Evolutionary conservation across 2,113 vertebrate species (phyloP).

Genomic region (Prietella phreatophila): DNA sequence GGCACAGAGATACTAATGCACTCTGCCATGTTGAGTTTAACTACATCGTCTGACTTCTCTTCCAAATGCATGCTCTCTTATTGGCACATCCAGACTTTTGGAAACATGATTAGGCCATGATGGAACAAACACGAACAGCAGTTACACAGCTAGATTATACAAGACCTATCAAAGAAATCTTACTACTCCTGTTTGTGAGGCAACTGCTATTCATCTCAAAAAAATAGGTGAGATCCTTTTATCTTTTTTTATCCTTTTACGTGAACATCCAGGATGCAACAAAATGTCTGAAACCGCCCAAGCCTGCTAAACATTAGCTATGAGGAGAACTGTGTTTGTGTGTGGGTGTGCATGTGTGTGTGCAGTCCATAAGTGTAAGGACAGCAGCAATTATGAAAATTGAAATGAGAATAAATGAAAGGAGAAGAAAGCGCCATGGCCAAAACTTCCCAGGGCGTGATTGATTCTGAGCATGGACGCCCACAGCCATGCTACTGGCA

Average conservation of each 20-base stretch:
- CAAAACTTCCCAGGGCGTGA: conserved; percentile 62
- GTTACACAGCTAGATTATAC: conserved; percentile 22
- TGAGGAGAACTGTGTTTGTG: not conserved
- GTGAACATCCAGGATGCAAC: not conserved
- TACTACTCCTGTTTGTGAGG: conserved; percentile 23
- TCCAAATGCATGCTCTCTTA: conserved; percentile 28
- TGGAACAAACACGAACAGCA: conserved; percentile 32
- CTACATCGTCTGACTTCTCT: conserved; percentile 39
- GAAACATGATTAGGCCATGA: conserved; percentile 19
- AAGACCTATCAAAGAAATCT: conserved; percentile 18
- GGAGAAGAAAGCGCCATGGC: conserved; percentile 31
- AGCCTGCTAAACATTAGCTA: not conserved
- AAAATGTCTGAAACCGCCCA: conserved; percentile 26
- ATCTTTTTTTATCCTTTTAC: conserved; percentile 5
- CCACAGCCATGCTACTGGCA: conserved; percentile 71
- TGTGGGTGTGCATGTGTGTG: not conserved
- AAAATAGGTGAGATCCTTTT: conserved; percentile 30
- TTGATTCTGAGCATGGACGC: conserved; percentile 73
- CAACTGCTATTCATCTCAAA: not conserved
- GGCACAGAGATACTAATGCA: conserved; percentile 36
- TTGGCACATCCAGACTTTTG: conserved; percentile 31
- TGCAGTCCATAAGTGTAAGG: conserved; percentile 40
- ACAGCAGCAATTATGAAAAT: conserved; percentile 50
- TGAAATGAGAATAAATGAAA: conserved; percentile 51
- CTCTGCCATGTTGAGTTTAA: conserved; percentile 40